Base-by-base conservation (phyloP, 2,888 invertebrate genomes). In the Drosophila mulleri region DNA sequence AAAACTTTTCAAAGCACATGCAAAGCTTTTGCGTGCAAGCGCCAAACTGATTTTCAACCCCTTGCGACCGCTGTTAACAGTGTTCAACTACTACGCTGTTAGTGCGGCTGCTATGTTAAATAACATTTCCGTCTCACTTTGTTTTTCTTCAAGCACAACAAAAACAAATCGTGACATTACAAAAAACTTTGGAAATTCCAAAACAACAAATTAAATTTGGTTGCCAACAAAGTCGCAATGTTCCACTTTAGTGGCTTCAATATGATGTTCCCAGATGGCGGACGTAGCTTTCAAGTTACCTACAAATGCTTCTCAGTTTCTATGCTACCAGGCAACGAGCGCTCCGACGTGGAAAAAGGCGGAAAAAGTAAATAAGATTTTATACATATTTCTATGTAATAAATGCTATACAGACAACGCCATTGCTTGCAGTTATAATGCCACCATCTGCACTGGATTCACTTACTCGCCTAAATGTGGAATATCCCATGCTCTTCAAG, bases 401-500 rank as follows among this genome's bases (percentile, higher is more conserved):
- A 6, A 44, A 44, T 23, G 12, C 0, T 29, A 29, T 8, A 29
- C 29, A 8, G 29, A 6, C 29, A 29, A 29, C 8, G 29, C 7
- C 5, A n/a, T 18, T 39, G 11, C 16, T 48, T 61, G 1, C 93
- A 98, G 98, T 99, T 88, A 98, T 99, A 48, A 98, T 99, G 98
- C 99, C 99, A 11, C 98, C 98, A 0, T 98, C 98, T 47, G 98
- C 98, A 0, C 93, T 99, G 81, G 99, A 99, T 91, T 96, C 96
- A 78, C 94, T 99, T 9, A 98, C 98, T 5, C 94, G 98, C 69
- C 94, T 98, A 26, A 99, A 99, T 93, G 98, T 99, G 74, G 98
- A 97, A 90, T 99, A 99, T 91, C 99, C 99, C 0, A 99, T 99
- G 99, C 94, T 99, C 67, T 99, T 99, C 92, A 99, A 98, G 92